These are phyloP conservation scores for Camponotus vicinus DNA, from an alignment of 1,140 invertebrate species.

Conservation along the genomic window DNA sequence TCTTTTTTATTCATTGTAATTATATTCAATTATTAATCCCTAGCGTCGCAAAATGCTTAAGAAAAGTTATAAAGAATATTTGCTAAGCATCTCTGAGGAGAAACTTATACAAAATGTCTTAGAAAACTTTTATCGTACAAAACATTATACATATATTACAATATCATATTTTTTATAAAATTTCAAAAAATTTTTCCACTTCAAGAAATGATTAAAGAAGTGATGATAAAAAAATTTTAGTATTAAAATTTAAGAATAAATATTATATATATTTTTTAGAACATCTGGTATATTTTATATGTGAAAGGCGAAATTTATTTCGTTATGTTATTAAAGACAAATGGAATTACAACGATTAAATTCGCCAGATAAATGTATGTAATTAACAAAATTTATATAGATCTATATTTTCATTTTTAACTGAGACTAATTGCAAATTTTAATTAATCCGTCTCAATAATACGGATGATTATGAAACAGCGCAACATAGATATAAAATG, in stretches of 20 bases:
- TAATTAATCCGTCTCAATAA: not conserved
- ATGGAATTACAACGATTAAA: not conserved
- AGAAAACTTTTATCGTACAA: too few relatives aligned
- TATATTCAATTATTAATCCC: not conserved
- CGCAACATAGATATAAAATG: not conserved
- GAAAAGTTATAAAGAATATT: not conserved
- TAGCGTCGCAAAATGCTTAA: not conserved
- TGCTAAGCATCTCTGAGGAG: not conserved
- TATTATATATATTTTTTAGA: not conserved
- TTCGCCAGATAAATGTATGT: not conserved
- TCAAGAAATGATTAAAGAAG: not conserved
- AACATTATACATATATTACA: too few relatives aligned
- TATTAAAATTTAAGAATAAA: not conserved
- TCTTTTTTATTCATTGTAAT: not conserved
- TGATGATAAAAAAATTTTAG: not conserved
- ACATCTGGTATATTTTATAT: not conserved
- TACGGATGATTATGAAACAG: conserved; percentile 12
- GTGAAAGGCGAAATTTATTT: not conserved
- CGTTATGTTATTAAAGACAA: not conserved
- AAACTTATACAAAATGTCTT: not conserved
- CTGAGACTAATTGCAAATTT: conserved; percentile 19
- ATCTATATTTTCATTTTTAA: not conserved
- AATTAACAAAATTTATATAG: conserved; percentile 1
- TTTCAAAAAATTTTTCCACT: not conserved
- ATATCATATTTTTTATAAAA: not conserved